Evolutionary conservation across 2,797 vertebrate species (phyloP).

Genomic region (Sardinella longiceps): DNA sequence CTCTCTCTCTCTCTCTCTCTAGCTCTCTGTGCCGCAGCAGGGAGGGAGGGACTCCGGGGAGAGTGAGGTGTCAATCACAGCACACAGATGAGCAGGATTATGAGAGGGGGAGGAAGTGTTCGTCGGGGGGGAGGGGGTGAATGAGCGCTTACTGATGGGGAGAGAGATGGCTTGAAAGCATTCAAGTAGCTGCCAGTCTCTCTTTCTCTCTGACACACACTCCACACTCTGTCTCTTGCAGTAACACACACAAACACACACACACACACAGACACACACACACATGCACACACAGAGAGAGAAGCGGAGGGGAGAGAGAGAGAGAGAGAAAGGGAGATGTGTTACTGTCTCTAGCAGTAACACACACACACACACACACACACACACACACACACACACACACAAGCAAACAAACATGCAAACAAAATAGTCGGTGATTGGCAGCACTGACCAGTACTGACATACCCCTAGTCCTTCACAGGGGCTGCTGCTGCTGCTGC

Average conservation of each 20-base stretch:
- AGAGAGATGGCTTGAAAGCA: slow-evolving; percentile 3
- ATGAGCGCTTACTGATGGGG: background rate
- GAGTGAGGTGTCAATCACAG: background rate
- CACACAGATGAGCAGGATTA: background rate
- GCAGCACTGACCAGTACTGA: background rate
- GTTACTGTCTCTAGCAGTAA: no score
- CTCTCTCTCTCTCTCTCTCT: no score
- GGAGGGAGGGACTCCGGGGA: slow-evolving; percentile 1
- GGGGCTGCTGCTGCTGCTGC: background rate
- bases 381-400: background rate
- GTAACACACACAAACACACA: background rate
- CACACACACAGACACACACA: background rate
- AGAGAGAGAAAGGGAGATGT: no score
- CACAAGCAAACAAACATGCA: background rate
- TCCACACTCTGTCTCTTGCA: no score
- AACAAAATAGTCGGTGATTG: background rate
- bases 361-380: background rate
- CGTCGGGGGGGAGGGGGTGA: no score
- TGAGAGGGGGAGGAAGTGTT: background rate
- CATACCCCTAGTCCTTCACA: background rate
- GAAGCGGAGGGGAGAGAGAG: no score
- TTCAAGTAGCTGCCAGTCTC: background rate
- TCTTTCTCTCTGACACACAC: background rate
- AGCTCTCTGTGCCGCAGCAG: no score
- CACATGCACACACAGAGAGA: no score